These are phyloP conservation scores for Papilio demoleus DNA, from an alignment of 2,888 invertebrate species.

Conservation along the genomic window DNA sequence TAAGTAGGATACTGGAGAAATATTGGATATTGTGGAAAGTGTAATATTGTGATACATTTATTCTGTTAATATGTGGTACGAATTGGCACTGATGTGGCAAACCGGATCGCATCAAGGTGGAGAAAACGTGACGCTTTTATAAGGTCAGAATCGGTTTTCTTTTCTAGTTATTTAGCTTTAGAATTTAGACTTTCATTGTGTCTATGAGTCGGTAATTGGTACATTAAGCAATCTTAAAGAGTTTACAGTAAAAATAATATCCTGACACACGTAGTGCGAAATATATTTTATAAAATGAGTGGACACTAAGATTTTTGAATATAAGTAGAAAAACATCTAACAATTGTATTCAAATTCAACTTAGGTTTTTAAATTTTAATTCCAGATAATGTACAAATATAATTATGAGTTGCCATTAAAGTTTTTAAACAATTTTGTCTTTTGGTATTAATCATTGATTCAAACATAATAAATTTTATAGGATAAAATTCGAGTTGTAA, in stretches of 20 bases:
- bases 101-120: conserved; percentile 74
- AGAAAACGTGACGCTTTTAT: conserved; percentile 77
- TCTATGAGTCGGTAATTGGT: not conserved
- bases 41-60: conserved; percentile 51
- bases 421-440: too few relatives aligned
- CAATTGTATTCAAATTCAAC: not conserved
- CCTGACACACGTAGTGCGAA: not conserved
- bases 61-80: conserved; percentile 66
- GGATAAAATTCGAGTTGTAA: too few relatives aligned
- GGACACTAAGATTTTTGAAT: not conserved
- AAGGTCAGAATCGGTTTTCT: conserved; percentile 71
- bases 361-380: not conserved
- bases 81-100: conserved; percentile 79
- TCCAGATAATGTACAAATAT: not conserved
- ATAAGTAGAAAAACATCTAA: not conserved
- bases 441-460: too few relatives aligned
- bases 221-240: not conserved
- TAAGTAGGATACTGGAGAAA: conserved; percentile 37
- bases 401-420: not conserved
- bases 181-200: conserved; percentile 4
- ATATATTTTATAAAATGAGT: not conserved
- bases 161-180: conserved; percentile 35
- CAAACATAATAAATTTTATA: too few relatives aligned
- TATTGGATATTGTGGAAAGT: conserved; percentile 54
- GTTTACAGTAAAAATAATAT: not conserved